phyloP scores from a whole-genome alignment of 2,113 vertebrate species.

The Xenopus laevis region DNA sequence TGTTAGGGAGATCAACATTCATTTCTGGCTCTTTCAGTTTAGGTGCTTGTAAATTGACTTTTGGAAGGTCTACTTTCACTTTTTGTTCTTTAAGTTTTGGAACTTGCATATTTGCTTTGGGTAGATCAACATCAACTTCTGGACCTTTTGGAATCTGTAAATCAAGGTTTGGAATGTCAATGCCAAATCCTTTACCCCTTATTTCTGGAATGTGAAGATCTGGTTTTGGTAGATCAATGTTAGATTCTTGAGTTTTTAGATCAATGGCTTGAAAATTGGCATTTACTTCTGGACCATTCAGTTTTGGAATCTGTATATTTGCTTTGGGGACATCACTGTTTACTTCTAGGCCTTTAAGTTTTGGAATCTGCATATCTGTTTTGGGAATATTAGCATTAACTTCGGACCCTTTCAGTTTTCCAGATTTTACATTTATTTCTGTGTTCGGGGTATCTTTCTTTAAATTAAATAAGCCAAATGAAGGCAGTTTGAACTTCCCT shows the following conservation, averaged over 20 bases:
- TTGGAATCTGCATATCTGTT: slow-evolving; percentile 1
- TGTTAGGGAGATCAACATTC: neutral
- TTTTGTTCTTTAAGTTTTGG: slow-evolving; percentile 26
- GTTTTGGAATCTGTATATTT: neutral
- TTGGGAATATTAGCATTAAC: neutral
- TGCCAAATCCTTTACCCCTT: neutral
- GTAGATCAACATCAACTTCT: slow-evolving; percentile 14
- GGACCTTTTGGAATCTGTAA: slow-evolving; percentile 12
- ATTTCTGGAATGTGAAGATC: neutral
- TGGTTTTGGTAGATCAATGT: neutral
- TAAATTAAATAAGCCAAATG: slow-evolving; percentile 21
- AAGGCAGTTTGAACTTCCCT: slow-evolving; percentile 34
- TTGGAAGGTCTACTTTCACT: slow-evolving; percentile 12
- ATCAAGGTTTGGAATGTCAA: slow-evolving; percentile 16
- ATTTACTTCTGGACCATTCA: slow-evolving; percentile 19
- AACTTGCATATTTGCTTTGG: slow-evolving; percentile 8
- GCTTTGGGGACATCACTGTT: neutral
- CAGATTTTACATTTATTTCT: neutral
- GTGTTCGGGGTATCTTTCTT: slow-evolving; percentile 7
- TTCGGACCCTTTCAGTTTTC: slow-evolving; percentile 10
- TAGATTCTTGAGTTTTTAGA: slow-evolving; percentile 11
- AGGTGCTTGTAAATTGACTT: slow-evolving; percentile 7
- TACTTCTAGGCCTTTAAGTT: slow-evolving; percentile 7
- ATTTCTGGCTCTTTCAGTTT: neutral
- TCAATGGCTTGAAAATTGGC: neutral